phyloP scores from a whole-genome alignment of 2,888 invertebrate genomes.

The Gandaritis pyraliata region DNA sequence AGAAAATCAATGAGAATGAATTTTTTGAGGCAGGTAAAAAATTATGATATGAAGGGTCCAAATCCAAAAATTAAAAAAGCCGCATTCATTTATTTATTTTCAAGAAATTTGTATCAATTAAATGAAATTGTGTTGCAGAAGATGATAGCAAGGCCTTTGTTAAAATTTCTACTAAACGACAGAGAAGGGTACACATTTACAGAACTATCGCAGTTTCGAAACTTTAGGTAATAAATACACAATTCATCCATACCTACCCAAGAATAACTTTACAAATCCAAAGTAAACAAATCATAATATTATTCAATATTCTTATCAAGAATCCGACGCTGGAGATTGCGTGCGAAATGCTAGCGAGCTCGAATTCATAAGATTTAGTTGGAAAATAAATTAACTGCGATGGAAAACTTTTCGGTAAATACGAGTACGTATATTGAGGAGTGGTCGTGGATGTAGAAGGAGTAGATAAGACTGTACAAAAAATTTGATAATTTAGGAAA shows the following conservation, averaged over 20 bases:
- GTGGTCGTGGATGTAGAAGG: constrained; percentile 1
- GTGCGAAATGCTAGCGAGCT: constrained; percentile 73
- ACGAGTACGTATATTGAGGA: constrained; percentile 46
- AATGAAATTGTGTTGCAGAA: no score
- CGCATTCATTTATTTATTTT: no score
- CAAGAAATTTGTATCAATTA: no score
- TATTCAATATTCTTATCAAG: constrained; percentile 75
- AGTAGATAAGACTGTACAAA: constrained; percentile 5
- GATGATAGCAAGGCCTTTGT: no score
- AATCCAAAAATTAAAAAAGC: no score
- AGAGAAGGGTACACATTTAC: no score
- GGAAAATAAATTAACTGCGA: constrained; percentile 81
- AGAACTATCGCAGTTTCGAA: background rate
- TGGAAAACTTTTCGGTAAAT: constrained; percentile 80
- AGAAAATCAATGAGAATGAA: no score
- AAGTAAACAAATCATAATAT: constrained; percentile 52
- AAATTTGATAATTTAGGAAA: no score
- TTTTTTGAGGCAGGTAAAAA: no score
- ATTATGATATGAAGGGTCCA: no score
- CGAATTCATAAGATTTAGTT: constrained; percentile 80
- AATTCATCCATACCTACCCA: constrained; percentile 12
- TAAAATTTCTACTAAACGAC: no score
- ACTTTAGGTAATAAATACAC: constrained; percentile 11
- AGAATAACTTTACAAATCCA: constrained; percentile 9
- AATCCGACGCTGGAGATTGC: constrained; percentile 78